A percentile compares a stretch with the other conserved stretches of the same genome.
Evolutionary conservation across 37 sponge, comb jelly and placozoan genomes (phyloP).

Genomic region (Crambe crambe): DNA sequence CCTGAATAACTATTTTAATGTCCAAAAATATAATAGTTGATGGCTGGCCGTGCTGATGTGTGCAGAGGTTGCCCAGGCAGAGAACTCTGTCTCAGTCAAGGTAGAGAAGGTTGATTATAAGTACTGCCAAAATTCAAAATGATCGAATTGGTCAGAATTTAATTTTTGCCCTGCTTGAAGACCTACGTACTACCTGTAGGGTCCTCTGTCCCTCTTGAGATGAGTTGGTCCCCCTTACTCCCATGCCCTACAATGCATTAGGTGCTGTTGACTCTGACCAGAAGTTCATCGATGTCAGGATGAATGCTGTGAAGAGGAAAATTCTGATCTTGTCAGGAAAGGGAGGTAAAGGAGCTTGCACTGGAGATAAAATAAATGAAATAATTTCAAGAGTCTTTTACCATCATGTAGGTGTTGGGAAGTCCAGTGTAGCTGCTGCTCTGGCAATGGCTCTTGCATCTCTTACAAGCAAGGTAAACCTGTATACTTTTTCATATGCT

Average conservation of each 20-base stretch:
- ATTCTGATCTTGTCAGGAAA: slow-evolving; percentile 88
- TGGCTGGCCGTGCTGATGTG: slow-evolving; percentile 79
- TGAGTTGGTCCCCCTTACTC: not conserved
- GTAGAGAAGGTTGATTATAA: not conserved
- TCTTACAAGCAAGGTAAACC: slow-evolving; percentile 53
- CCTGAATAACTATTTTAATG: not conserved
- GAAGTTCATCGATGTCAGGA: slow-evolving; percentile 85
- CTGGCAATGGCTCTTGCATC: slow-evolving; percentile 73
- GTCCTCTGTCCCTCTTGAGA: not conserved
- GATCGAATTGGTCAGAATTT: not conserved
- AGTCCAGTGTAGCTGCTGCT: slow-evolving; percentile 77
- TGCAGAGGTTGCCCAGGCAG: slow-evolving; percentile 91
- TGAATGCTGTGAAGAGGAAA: slow-evolving; percentile 84
- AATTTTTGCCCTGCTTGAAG: no score
- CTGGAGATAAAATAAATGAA: not conserved
- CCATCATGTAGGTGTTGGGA: slow-evolving; percentile 82
- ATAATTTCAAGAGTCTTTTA: not conserved
- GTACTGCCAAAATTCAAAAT: not conserved
- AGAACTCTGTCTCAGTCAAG: slow-evolving; percentile 68
- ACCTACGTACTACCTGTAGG: not conserved
- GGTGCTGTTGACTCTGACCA: slow-evolving; percentile 81
- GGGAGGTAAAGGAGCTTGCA: slow-evolving; percentile 70
- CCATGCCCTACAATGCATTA: not conserved
- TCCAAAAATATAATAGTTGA: not conserved
- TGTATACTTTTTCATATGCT: not conserved